These are phyloP conservation scores for Pomatorhinus ruficollis DNA, from an alignment of 2,113 vertebrate genomes.

Conservation along the genomic window DNA sequence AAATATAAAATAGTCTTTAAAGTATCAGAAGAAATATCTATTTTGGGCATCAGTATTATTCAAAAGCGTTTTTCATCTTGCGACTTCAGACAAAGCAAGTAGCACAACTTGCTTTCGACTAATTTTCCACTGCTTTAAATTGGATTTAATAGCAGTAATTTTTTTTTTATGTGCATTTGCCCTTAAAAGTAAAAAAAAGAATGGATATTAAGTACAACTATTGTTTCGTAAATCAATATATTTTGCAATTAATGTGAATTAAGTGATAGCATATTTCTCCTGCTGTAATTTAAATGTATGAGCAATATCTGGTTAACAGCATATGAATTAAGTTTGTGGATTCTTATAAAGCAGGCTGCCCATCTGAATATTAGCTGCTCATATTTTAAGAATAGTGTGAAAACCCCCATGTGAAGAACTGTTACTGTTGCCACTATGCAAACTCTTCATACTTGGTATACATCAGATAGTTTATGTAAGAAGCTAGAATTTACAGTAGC, in stretches of 20 bases:
- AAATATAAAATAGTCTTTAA: constrained; percentile 6
- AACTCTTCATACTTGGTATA: background rate
- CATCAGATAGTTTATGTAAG: background rate
- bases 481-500: background rate
- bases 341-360: background rate
- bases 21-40: background rate
- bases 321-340: background rate
- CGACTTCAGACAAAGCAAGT: background rate
- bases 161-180: background rate
- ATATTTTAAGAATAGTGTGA: background rate
- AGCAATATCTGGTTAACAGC: background rate
- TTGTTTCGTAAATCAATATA: background rate
- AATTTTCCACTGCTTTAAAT: background rate
- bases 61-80: background rate
- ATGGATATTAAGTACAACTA: background rate
- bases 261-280: background rate
- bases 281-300: background rate
- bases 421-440: constrained; percentile 37
- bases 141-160: background rate
- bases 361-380: background rate
- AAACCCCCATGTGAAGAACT: background rate
- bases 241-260: background rate
- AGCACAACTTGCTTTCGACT: background rate
- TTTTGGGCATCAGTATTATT: background rate
- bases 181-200: background rate